Evolutionary conservation across 2,113 vertebrate genomes (phyloP).

Genomic region (Sander vitreus): DNA sequence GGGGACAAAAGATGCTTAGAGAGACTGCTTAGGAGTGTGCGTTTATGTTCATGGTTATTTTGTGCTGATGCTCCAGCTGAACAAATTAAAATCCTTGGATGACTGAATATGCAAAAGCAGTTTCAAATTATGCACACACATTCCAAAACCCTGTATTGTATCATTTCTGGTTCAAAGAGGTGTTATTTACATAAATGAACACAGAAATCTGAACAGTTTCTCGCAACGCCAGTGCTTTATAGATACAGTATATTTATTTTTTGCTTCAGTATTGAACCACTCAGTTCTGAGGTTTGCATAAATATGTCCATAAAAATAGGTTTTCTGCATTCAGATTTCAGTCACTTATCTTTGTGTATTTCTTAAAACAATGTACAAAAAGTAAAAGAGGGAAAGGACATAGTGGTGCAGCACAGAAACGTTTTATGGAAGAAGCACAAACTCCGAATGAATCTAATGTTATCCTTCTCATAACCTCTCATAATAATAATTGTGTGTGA

Average conservation of each 20-base stretch:
- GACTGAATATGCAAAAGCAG: slow-evolving; percentile 44
- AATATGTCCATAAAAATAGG: neutral
- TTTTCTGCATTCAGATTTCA: neutral
- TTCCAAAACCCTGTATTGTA: slow-evolving; percentile 33
- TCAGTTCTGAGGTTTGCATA: neutral
- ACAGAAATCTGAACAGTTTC: slow-evolving; percentile 9
- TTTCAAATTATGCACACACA: slow-evolving; percentile 26
- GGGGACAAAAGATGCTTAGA: slow-evolving; percentile 7
- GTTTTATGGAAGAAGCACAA: neutral
- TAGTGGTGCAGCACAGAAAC: neutral
- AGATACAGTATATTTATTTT: neutral
- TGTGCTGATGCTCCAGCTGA: slow-evolving; percentile 41
- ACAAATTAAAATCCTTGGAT: slow-evolving; percentile 53
- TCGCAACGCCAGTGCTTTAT: neutral
- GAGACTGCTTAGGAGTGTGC: slow-evolving; percentile 19
- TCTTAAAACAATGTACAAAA: neutral
- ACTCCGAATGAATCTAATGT: slow-evolving; percentile 1
- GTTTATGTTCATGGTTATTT: slow-evolving; percentile 20
- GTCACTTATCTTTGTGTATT: neutral
- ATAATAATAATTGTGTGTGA: slow-evolving; percentile 4
- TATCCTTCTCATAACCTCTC: neutral
- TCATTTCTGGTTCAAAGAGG: slow-evolving; percentile 26
- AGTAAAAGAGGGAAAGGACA: neutral
- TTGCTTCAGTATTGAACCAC: neutral
- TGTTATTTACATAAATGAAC: slow-evolving; percentile 43